Base-by-base conservation (phyloP, 1,140 invertebrate species). In the Drosophila albomicans region DNA sequence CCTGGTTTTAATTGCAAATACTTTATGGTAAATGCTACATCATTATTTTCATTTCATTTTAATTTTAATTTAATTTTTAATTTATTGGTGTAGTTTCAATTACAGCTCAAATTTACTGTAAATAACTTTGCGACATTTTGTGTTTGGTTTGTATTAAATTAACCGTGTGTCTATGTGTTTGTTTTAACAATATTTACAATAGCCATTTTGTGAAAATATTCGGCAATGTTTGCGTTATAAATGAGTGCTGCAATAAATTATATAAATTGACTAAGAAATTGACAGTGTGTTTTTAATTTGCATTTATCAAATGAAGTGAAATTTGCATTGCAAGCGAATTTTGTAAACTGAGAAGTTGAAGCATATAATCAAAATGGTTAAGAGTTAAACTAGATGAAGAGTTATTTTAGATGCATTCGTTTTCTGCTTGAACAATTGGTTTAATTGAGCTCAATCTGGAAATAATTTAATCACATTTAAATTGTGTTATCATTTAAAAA, bases 61-160 rank as follows among this genome's bases (percentile, higher is more conserved):
- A 13, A 72, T 38, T 71, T 56, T 7, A 20, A 45, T 59, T 59
- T 28, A 25, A 45, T 25, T 45, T 46, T 62, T 62, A 30, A 63
- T 70, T 63, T 62, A 54, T 51, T 61, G 46, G 6, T 35, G 11
- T 51, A 51, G 45, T 72, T 72, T 65, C 30, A 65, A 58, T 72
- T 65, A 49, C 69, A 72, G 52, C 62, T 65, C 52, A 59, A 61
- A 59, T 59, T 52, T 54, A 68, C 28, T 68, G 48, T 68, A 28
- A 58, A 68, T 51, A 73, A 57, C 13, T 59, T 59, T 59, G 16
- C 10, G 15, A n/a, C 20, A 54, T 54, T 49, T 69, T 61, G 28
- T 52, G 10, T 64, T 35, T 54, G 15, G 11, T 63, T 71, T 71
- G 49, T 38, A 35, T 49, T 46, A 41, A 11, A 5, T 64, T 56